Evolutionary conservation across 2,797 vertebrate species (phyloP).

Genomic region (Onychomys leucogaster): DNA sequence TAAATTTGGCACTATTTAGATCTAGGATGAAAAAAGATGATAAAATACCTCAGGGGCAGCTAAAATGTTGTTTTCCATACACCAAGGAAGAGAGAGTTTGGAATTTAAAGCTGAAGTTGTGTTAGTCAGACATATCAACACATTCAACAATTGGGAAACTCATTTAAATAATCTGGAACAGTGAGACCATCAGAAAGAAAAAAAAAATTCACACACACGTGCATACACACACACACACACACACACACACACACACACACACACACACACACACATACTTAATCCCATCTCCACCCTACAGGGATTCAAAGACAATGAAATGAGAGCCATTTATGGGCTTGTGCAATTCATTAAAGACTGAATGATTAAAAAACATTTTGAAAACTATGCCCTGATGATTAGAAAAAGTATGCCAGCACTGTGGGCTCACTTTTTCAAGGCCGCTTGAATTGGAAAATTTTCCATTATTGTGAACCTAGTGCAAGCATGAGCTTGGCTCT

Average conservation of each 20-base stretch:
- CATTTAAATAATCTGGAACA: constrained; percentile 9
- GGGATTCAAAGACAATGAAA: not conserved
- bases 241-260: not conserved
- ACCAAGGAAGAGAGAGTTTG: not conserved
- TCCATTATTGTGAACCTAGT: not conserved
- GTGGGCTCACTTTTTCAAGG: not conserved
- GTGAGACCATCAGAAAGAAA: not conserved
- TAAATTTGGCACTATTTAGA: not conserved
- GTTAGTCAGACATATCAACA: not conserved
- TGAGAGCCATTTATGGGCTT: not conserved
- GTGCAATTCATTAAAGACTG: constrained; percentile 3
- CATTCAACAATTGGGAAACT: not conserved
- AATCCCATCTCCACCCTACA: not conserved
- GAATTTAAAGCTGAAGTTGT: not conserved
- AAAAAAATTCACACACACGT: not conserved
- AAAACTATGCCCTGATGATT: constrained; percentile 20
- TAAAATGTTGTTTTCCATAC: not conserved
- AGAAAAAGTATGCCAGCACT: not conserved
- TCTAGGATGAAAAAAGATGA: not conserved
- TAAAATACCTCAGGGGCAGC: not conserved
- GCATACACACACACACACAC: not conserved
- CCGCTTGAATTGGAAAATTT: not conserved
- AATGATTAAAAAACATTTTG: constrained; percentile 14
- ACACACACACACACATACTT: not conserved
- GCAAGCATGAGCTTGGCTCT: constrained; percentile 24